Evolutionary conservation across 1,140 invertebrate species (phyloP).

Genomic region (Achroia grisella): DNA sequence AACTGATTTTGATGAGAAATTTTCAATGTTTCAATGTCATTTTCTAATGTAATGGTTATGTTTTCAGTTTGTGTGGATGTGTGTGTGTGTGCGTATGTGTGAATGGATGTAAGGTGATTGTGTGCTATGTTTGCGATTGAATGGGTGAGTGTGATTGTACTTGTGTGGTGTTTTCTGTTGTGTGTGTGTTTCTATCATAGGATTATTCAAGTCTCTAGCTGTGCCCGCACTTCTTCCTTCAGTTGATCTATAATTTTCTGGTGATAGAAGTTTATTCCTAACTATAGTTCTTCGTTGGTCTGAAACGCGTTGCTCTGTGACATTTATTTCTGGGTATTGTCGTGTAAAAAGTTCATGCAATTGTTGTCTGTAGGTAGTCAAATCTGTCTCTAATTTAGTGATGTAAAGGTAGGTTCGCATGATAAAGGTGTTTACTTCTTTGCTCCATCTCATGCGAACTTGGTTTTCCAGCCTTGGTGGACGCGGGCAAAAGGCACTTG

Average conservation of each 20-base stretch:
- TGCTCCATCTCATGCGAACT: conserved; percentile 8
- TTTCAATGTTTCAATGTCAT: too few relatives aligned
- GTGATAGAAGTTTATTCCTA: conserved; percentile 3
- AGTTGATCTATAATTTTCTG: background rate
- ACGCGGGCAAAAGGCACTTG: conserved; percentile 3
- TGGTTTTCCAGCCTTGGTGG: conserved; percentile 12
- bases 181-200: background rate
- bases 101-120: too few relatives aligned
- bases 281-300: conserved; percentile 6
- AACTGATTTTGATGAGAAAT: background rate
- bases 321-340: conserved; percentile 2
- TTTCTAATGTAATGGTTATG: background rate
- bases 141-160: too few relatives aligned
- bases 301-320: conserved; percentile 4
- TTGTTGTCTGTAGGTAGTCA: conserved; percentile 5
- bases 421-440: conserved; percentile 9
- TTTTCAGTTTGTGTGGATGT: background rate
- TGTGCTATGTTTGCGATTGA: background rate
- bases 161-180: too few relatives aligned
- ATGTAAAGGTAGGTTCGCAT: conserved; percentile 9
- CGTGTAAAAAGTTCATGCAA: conserved; percentile 1
- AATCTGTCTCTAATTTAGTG: conserved; percentile 9
- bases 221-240: background rate
- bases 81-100: too few relatives aligned
- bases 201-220: background rate